Evolutionary conservation across 2,797 vertebrate genomes (phyloP).

Genomic region (Rhabdophis nuchalis): DNA sequence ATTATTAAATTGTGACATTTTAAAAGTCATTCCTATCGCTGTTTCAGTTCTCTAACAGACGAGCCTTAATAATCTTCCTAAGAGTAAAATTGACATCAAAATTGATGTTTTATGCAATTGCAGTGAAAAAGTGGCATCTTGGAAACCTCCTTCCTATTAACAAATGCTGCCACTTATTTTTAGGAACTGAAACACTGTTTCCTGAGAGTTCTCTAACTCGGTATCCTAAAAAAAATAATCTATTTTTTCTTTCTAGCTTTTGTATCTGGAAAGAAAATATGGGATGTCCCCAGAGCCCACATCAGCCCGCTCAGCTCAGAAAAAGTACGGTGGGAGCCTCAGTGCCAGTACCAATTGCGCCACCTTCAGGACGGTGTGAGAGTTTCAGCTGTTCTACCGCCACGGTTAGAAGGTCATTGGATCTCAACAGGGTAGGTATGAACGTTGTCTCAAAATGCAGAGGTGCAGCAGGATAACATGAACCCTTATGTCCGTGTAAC

Average conservation of each 20-base stretch:
- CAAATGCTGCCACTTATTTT: not conserved
- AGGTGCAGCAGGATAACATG: not conserved
- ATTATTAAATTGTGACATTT: not conserved
- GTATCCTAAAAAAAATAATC: not conserved
- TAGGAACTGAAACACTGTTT: not conserved
- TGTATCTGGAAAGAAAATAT: constrained; percentile 70
- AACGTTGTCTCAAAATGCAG: too few species aligned
- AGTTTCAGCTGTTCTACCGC: constrained; percentile 74
- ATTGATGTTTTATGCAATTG: not conserved
- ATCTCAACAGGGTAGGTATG: constrained; percentile 84
- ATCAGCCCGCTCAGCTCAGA: constrained; percentile 41
- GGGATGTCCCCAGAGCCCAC: constrained; percentile 66
- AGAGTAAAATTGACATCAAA: not conserved
- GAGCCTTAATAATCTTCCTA: not conserved
- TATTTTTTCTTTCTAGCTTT: constrained; percentile 40
- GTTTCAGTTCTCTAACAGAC: not conserved
- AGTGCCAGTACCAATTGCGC: constrained; percentile 75
- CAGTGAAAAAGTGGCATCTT: not conserved
- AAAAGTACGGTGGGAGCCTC: constrained; percentile 72
- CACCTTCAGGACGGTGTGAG: constrained; percentile 73
- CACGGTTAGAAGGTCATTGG: constrained; percentile 83
- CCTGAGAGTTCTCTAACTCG: not conserved
- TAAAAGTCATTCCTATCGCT: not conserved
- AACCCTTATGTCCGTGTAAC: not conserved
- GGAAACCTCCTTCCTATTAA: not conserved